Evolutionary conservation across 2,113 vertebrate genomes (phyloP).

Genomic region (Thryonomys swinderianus): DNA sequence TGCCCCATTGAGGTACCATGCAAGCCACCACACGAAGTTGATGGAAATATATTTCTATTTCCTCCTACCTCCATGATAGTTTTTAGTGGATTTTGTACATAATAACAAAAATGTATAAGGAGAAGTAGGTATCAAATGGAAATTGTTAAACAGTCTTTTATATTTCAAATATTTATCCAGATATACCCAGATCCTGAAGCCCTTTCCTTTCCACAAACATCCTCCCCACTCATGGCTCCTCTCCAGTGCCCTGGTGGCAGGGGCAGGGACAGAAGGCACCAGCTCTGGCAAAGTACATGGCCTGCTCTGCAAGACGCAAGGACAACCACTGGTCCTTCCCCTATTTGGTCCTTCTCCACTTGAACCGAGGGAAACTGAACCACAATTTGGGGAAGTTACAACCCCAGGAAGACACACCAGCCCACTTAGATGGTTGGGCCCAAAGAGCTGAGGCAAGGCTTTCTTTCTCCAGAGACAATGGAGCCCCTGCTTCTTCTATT

Average conservation of each 20-base stretch:
- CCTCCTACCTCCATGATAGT: neutral
- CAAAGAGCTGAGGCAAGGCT: constrained; percentile 59
- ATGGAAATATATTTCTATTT: constrained; percentile 36
- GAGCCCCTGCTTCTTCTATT: constrained; percentile 50
- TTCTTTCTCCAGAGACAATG: constrained; percentile 49
- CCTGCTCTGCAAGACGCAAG: neutral
- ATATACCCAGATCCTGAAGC: neutral
- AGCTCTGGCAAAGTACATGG: neutral
- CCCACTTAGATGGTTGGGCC: constrained; percentile 13
- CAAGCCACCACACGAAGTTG: constrained; percentile 5
- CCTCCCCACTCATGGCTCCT: neutral
- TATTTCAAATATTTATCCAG: neutral
- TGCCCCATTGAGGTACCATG: constrained; percentile 28
- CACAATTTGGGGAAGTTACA: constrained; percentile 42
- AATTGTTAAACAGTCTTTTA: neutral
- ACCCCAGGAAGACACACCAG: neutral
- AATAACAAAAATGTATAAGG: neutral
- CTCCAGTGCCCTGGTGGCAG: neutral
- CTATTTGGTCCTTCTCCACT: neutral
- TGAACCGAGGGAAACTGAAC: constrained; percentile 41
- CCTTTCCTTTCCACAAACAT: neutral
- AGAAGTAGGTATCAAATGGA: neutral
- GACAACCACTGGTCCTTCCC: neutral
- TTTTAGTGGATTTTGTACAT: constrained; percentile 9
- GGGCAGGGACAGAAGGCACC: neutral